phyloP scores from a whole-genome alignment of 2,113 vertebrate species.

The Typhlomys cinereus region DNA sequence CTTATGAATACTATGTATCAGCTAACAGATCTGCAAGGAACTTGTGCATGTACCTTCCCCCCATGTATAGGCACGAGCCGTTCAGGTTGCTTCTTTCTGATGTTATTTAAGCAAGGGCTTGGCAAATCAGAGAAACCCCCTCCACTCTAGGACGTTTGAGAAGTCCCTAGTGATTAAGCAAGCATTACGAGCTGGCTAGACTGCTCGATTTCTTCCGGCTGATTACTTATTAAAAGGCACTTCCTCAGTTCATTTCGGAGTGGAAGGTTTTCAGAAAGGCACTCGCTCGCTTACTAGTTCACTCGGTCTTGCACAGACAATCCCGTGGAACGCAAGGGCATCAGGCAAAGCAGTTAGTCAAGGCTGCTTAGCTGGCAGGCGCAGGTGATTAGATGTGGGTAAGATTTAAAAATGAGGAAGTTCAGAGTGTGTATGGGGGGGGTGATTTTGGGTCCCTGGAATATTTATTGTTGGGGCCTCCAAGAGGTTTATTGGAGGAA shows the following conservation, averaged over 20 bases:
- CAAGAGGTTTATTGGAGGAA: constrained; percentile 13
- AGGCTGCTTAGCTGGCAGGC: constrained; percentile 58
- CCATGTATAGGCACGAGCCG: background rate
- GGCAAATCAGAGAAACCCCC: background rate
- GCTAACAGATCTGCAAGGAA: background rate
- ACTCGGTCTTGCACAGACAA: constrained; percentile 41
- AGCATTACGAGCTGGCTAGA: rapidly evolving
- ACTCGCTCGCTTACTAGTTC: background rate
- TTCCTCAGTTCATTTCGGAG: background rate
- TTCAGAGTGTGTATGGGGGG: background rate
- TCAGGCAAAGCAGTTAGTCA: constrained; percentile 60
- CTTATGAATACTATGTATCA: background rate
- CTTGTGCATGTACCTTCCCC: background rate
- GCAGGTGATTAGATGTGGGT: constrained; percentile 66
- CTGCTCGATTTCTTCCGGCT: background rate
- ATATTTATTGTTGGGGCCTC: background rate
- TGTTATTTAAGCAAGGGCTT: background rate
- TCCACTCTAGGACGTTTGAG: background rate
- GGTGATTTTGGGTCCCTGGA: constrained; percentile 18
- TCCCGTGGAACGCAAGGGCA: background rate
- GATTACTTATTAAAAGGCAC: constrained; percentile 54
- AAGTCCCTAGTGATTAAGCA: background rate
- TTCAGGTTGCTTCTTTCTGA: background rate
- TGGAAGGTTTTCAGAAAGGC: constrained; percentile 56
- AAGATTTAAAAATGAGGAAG: constrained; percentile 47